Evolutionary conservation across 2,113 vertebrate genomes (phyloP).

Genomic region (Porphyrio hochstetteri): DNA sequence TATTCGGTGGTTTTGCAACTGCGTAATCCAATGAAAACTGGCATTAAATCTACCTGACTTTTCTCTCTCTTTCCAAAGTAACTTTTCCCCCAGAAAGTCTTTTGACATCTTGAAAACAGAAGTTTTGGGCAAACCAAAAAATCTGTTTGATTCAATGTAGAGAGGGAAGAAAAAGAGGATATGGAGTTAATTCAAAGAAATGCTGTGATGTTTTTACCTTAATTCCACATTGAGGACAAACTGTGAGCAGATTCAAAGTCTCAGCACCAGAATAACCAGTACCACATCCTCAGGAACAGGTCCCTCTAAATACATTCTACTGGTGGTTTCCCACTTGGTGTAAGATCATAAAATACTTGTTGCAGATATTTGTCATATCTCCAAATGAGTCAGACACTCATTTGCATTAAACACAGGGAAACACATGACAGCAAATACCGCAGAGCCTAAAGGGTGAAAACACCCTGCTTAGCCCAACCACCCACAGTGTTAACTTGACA

Average conservation of each 20-base stretch:
- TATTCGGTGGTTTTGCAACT: background rate
- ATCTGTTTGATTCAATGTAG: background rate
- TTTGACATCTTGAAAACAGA: background rate
- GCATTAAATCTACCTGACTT: background rate
- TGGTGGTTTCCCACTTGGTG: background rate
- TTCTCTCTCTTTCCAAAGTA: background rate
- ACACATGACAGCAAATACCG: background rate
- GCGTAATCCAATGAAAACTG: background rate
- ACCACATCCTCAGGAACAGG: background rate
- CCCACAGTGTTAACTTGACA: background rate
- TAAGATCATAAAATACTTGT: background rate
- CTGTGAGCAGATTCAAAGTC: background rate
- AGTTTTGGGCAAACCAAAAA: background rate
- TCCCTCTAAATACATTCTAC: background rate
- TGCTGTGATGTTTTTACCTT: background rate
- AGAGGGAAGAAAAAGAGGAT: background rate
- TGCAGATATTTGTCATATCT: background rate
- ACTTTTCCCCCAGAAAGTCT: background rate
- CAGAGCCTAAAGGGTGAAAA: background rate
- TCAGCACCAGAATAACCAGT: background rate
- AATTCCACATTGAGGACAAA: background rate
- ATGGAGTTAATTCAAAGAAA: background rate
- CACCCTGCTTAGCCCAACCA: background rate
- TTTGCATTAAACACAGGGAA: background rate
- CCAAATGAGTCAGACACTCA: background rate